Conservation (phyloP, 2,888 invertebrate genomes). For the Acronicta alni region DNA sequence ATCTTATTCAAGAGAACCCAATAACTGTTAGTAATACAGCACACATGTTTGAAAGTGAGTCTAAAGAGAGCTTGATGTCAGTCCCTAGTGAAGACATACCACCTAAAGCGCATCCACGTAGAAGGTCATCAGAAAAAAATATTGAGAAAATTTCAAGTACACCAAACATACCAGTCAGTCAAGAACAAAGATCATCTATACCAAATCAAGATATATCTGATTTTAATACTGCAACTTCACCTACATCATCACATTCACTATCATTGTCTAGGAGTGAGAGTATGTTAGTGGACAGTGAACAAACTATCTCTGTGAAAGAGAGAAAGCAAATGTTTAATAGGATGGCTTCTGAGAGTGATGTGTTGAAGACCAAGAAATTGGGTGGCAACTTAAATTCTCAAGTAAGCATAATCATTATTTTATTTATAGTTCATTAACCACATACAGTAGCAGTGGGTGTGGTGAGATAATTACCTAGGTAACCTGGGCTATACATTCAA, state of each 20-base stretch:
- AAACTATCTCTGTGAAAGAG: conserved; percentile 96
- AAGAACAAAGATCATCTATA: conserved; percentile 64
- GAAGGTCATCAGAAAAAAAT: conserved; percentile 74
- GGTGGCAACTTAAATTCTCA: conserved; percentile 84
- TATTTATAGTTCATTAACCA: no score
- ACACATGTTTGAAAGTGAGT: conserved; percentile 61
- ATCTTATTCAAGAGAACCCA: conserved; percentile 71
- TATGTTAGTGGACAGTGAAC: conserved; percentile 86
- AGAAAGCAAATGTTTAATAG: conserved; percentile 97
- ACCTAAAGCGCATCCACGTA: conserved; percentile 77
- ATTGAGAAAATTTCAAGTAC: conserved; percentile 70
- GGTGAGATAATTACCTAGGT: no score
- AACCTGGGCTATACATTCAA: no score
- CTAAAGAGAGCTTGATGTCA: conserved; percentile 66
- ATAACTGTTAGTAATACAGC: conserved; percentile 29
- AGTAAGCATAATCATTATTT: conserved; percentile 88
- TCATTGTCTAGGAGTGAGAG: conserved; percentile 80
- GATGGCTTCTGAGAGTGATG: conserved; percentile 95
- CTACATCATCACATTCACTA: conserved; percentile 62
- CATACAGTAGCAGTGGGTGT: no score
- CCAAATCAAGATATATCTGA: conserved; percentile 67
- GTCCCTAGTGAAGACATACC: conserved; percentile 69
- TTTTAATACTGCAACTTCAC: conserved; percentile 59
- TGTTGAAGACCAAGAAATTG: conserved; percentile 85
- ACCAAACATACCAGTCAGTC: conserved; percentile 48